Percentiles rank a stretch among this genome's conserved stretches.
phyloP scores from a whole-genome alignment of 2,113 vertebrate species.

The Aspiorhynchus laticeps region DNA sequence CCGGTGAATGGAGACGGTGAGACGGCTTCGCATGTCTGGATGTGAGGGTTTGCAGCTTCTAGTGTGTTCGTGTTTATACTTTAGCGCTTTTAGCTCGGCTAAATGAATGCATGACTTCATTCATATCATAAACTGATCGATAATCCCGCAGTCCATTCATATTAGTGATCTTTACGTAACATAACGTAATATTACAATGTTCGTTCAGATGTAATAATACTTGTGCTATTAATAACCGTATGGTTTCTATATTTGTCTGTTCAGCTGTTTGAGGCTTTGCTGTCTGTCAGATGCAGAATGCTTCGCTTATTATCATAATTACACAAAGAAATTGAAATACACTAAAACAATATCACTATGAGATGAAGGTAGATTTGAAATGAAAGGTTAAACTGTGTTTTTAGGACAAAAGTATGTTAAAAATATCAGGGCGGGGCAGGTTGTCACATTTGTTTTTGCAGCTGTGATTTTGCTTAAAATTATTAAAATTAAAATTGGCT shows the following conservation, averaged over 20 bases:
- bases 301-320: background rate
- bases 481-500: background rate
- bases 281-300: background rate
- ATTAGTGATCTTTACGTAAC: background rate
- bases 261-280: background rate
- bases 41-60: background rate
- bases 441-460: background rate
- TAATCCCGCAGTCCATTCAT: background rate
- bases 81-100: background rate
- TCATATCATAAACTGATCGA: background rate
- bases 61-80: background rate
- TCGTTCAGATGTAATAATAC: background rate
- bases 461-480: background rate
- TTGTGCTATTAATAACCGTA: slow-evolving; percentile 5
- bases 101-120: slow-evolving; percentile 22
- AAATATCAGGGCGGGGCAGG: background rate
- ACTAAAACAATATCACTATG: background rate
- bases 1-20: slow-evolving; percentile 33
- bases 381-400: background rate
- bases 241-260: background rate
- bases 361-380: background rate
- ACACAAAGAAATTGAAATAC: background rate
- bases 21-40: background rate
- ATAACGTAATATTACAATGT: background rate
- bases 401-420: background rate